Evolutionary conservation across 2,888 invertebrate genomes (phyloP), one percentile per base, ranked within the genome.

Genomic region (Ganaspis brasiliensis): DNA sequence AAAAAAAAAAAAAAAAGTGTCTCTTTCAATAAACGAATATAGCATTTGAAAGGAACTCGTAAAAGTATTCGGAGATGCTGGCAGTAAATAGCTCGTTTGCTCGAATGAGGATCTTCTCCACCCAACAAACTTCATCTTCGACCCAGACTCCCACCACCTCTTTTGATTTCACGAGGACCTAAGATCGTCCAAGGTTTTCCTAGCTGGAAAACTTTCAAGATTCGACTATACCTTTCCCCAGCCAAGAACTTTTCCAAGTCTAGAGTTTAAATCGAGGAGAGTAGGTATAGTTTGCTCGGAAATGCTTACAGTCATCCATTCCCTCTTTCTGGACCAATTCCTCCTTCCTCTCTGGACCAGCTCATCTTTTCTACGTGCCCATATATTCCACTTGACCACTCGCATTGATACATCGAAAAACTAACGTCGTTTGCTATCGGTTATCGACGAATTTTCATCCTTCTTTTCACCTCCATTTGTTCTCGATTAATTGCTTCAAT

Each of bases 301-400:
- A 19, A 37, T 19, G 72, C 55, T 55, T 55, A 72, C 55, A 45
- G 67, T 67, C 67, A 67, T 67, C 37, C 40, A 21, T 40, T 67
- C 24, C 67, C 67, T n/a, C 67, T 45, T 67, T 45, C 45, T 31
- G 55, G 45, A 56, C 57, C 79, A 72, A 76, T 75, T 80, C 72
- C 73, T 75, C 37, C 57, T 67, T 59, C 70, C 80, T 79, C 52
- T 79, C 79, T 78, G 76, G 81, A 82, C 85, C 79, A 78, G 16
- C 70, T 74, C 73, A 71, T 72, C 84, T 80, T 82, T 81, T 81
- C 76, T 83, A 71, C 16, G 63, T 80, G 67, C 81, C 79, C 81
- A 71, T 85, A 82, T 71, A 77, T 82, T 85, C 83, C 81, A 81
- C 76, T 81, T 79, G 84, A 81, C 82, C 84, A 82, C 81, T 83